These are phyloP conservation scores for Pollicipes pollicipes DNA, from an alignment of 1,140 invertebrate genomes.

Conservation along the genomic window DNA sequence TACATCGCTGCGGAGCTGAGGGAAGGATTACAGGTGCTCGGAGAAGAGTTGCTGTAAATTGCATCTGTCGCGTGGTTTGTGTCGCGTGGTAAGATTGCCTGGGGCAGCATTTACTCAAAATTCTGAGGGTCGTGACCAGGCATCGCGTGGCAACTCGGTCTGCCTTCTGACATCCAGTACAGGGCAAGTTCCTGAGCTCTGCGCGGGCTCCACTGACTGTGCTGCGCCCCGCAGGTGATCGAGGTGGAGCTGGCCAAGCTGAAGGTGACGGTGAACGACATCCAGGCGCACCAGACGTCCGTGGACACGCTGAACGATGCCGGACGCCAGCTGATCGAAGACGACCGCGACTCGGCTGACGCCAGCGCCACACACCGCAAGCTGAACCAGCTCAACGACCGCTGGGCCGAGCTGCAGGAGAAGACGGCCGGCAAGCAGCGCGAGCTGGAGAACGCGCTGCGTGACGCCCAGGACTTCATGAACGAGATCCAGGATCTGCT, in stretches of 20 bases:
- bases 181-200: no score
- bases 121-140: no score
- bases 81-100: no score
- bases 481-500: conserved; percentile 87
- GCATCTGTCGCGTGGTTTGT: no score
- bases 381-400: conserved; percentile 64
- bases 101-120: no score
- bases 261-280: conserved; percentile 82
- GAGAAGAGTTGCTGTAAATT: no score
- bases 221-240: conserved; percentile 54
- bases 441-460: conserved; percentile 75
- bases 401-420: conserved; percentile 70
- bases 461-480: conserved; percentile 83
- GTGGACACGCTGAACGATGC: conserved; percentile 91
- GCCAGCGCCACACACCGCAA: conserved; percentile 77
- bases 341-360: conserved; percentile 58
- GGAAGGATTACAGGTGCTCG: no score
- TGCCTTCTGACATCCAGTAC: no score
- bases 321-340: conserved; percentile 36
- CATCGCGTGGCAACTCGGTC: no score
- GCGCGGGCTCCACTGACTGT: no score
- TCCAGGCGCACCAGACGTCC: conserved; percentile 51
- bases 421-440: conserved; percentile 69
- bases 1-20: no score
- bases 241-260: conserved; percentile 95